A percentile compares a stretch with the other conserved stretches of the same genome.
Conservation (phyloP, 2,888 invertebrate genomes). For the Cephus pygmeus region DNA sequence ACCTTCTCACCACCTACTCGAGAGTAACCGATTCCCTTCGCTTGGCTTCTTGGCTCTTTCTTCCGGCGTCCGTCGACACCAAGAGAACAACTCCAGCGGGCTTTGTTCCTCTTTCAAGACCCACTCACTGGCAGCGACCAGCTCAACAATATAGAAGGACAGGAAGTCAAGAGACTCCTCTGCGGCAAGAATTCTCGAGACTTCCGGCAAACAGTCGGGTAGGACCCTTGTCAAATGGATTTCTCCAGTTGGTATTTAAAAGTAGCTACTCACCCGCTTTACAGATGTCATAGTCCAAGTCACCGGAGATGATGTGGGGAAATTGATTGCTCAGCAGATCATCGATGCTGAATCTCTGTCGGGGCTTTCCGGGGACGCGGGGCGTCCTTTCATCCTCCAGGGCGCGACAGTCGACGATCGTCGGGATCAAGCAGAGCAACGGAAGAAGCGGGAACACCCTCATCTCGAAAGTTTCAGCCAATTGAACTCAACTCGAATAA, state of each 20-base stretch:
- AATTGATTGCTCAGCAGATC: slow-evolving; percentile 75
- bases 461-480: slow-evolving; percentile 36
- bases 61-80: no score
- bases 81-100: no score
- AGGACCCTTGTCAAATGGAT: slow-evolving; percentile 11
- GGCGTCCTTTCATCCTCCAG: slow-evolving; percentile 5
- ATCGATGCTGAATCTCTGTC: slow-evolving; percentile 72
- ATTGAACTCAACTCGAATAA: neutral
- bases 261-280: slow-evolving; percentile 79
- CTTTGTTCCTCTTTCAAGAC: neutral
- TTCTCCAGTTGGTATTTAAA: slow-evolving; percentile 24
- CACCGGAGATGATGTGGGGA: slow-evolving; percentile 76
- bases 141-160: neutral
- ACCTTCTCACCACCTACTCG: no score
- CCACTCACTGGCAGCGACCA: neutral
- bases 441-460: slow-evolving; percentile 35
- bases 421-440: slow-evolving; percentile 34
- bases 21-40: no score
- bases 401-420: slow-evolving; percentile 32
- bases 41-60: no score
- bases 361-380: slow-evolving; percentile 24
- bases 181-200: slow-evolving; percentile 12
- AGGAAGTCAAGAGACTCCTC: slow-evolving; percentile 22
- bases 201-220: neutral
- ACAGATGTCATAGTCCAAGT: slow-evolving; percentile 86